Evolutionary conservation across 92 coral and sea anemone species (phyloP).

Genomic region (Diadumene lineata): DNA sequence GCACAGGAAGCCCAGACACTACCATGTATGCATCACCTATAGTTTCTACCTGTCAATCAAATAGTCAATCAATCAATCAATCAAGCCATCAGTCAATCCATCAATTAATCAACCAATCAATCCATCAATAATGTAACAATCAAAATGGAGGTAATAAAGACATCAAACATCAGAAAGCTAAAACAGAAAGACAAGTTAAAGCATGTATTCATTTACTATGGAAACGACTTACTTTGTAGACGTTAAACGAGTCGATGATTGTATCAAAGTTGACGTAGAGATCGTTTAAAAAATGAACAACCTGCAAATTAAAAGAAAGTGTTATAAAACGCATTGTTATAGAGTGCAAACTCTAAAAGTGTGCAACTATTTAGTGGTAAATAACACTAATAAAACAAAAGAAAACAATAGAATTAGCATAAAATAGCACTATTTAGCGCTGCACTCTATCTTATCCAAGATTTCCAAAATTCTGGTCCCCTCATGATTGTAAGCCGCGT

Average conservation of each 20-base stretch:
- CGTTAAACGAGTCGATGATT: constrained; percentile 65
- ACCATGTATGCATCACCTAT: constrained; percentile 95
- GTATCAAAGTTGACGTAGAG: constrained; percentile 67
- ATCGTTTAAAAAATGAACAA: constrained; percentile 61
- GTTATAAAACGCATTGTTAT: no score
- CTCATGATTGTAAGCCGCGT: no score
- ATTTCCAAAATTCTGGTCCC: no score
- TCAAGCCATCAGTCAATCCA: not conserved
- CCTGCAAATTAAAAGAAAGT: constrained; percentile 11
- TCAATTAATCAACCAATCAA: not conserved
- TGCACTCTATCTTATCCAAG: no score
- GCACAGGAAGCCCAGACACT: constrained; percentile 82
- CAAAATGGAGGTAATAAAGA: not conserved
- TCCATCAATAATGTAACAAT: not conserved
- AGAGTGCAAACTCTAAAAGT: no score
- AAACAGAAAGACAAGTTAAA: no score
- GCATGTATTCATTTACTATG: no score
- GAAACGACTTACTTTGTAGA: constrained; percentile 60
- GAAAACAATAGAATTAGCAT: no score
- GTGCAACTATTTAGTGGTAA: no score
- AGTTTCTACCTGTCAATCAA: constrained; percentile 68
- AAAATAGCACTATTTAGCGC: no score
- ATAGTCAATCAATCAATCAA: not conserved
- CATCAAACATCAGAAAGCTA: not conserved
- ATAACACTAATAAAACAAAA: no score